A percentile compares a stretch with the other conserved stretches of the same genome.
phyloP scores from a whole-genome alignment of 2,888 invertebrate species.

The Dynastes maya region DNA sequence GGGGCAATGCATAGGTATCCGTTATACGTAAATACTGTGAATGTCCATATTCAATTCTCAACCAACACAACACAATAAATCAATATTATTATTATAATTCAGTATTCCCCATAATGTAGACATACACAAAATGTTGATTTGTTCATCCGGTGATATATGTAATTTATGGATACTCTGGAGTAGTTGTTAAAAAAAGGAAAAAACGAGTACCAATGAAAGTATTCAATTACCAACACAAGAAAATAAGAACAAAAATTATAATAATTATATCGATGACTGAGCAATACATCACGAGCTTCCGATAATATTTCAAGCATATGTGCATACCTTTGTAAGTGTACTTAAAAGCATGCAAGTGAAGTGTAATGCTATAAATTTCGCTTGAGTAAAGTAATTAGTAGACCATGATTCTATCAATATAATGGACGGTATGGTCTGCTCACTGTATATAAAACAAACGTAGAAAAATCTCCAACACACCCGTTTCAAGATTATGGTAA shows the following conservation, averaged over 20 bases:
- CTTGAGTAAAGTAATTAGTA: conserved; percentile 39
- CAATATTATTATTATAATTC: background rate
- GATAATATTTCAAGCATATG: conserved; percentile 41
- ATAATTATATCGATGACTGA: conserved; percentile 36
- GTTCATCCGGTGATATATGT: background rate
- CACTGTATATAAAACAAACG: background rate
- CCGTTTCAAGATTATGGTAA: conserved; percentile 9
- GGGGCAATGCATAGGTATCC: too few species aligned
- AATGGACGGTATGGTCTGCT: conserved; percentile 19
- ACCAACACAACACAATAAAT: too few species aligned
- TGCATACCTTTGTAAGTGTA: conserved; percentile 38
- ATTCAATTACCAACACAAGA: conserved; percentile 33
- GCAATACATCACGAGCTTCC: conserved; percentile 42
- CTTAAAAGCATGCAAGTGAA: conserved; percentile 37
- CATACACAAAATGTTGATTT: background rate
- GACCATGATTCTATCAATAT: conserved; percentile 42
- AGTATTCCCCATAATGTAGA: background rate
- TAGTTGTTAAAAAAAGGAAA: background rate
- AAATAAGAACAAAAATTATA: conserved; percentile 19
- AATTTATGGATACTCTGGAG: conserved; percentile 27
- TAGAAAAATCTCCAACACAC: conserved; percentile 20
- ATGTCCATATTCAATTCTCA: too few species aligned
- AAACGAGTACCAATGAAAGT: conserved; percentile 19
- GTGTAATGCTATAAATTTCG: conserved; percentile 38
- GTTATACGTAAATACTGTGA: too few species aligned